These are phyloP conservation scores for Dolomedes plantarius DNA, from an alignment of 2,888 invertebrate genomes.

Conservation along the genomic window DNA sequence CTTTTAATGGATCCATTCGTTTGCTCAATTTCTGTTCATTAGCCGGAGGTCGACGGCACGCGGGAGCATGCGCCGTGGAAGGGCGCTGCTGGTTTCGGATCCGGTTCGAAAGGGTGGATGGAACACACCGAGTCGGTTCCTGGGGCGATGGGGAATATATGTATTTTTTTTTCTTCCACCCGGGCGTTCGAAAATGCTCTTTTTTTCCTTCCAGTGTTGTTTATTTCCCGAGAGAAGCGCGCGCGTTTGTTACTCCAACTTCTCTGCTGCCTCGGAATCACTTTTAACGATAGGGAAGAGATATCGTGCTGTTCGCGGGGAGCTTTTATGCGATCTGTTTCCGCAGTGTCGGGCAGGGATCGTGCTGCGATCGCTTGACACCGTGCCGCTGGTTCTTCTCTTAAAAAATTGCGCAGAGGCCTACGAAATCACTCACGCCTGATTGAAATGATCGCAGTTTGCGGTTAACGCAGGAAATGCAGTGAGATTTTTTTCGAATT, in stretches of 20 bases:
- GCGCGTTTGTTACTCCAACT: no score
- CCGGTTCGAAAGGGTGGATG: slow-evolving; percentile 66
- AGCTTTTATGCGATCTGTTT: neutral
- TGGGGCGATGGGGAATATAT: slow-evolving; percentile 39
- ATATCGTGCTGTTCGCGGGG: neutral
- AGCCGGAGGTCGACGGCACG: slow-evolving; percentile 38
- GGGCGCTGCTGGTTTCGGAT: slow-evolving; percentile 18
- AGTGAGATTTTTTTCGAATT: no score
- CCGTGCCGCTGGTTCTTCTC: no score
- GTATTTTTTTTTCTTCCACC: slow-evolving; percentile 31
- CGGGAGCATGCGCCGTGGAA: slow-evolving; percentile 20
- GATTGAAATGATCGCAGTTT: no score
- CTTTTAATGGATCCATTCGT: neutral
- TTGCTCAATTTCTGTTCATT: slow-evolving; percentile 33
- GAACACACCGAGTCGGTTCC: slow-evolving; percentile 37
- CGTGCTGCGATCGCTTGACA: neutral
- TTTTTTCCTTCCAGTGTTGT: slow-evolving; percentile 10
- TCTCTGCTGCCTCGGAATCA: no score
- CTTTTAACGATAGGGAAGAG: neutral
- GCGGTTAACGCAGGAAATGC: no score
- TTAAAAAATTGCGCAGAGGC: no score
- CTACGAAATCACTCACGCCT: no score
- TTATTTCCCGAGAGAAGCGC: no score
- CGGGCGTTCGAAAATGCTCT: slow-evolving; percentile 41
- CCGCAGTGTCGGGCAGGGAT: neutral